Conservation (phyloP, 2,888 invertebrate species). For the Pocota personata region DNA sequence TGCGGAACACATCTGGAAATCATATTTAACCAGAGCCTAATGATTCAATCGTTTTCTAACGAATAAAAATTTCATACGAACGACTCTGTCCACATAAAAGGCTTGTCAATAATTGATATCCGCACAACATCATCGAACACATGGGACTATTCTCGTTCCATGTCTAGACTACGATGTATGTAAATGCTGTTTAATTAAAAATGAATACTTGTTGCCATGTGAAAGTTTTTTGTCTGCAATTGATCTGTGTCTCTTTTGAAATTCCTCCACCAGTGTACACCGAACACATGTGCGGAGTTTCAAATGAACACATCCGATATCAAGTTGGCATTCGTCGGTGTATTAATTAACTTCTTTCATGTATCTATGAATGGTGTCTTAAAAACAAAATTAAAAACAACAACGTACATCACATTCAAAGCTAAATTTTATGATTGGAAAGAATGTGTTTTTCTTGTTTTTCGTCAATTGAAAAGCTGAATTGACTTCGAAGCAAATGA, state of each 20-base stretch:
- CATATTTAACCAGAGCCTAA: neutral
- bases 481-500: slow-evolving; percentile 8
- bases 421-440: slow-evolving; percentile 26
- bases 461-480: slow-evolving; percentile 22
- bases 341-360: slow-evolving; percentile 59
- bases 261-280: neutral
- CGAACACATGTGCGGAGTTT: slow-evolving; percentile 32
- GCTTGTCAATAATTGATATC: slow-evolving; percentile 42
- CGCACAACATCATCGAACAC: slow-evolving; percentile 15
- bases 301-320: slow-evolving; percentile 41
- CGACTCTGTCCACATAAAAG: neutral
- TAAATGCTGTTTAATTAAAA: slow-evolving; percentile 61
- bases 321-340: slow-evolving; percentile 40
- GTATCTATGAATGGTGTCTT: slow-evolving; percentile 20
- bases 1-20: slow-evolving; percentile 25
- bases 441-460: slow-evolving; percentile 35
- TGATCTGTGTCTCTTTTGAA: slow-evolving; percentile 16
- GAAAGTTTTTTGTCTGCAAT: slow-evolving; percentile 56
- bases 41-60: slow-evolving; percentile 8
- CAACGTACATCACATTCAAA: neutral
- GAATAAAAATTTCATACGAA: neutral
- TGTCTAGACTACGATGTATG: slow-evolving; percentile 32
- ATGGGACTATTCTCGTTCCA: neutral
- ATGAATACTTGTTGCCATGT: slow-evolving; percentile 48
- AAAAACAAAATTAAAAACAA: neutral